phyloP scores from a whole-genome alignment of 2,888 invertebrate genomes.

The Panorpa germanica region DNA sequence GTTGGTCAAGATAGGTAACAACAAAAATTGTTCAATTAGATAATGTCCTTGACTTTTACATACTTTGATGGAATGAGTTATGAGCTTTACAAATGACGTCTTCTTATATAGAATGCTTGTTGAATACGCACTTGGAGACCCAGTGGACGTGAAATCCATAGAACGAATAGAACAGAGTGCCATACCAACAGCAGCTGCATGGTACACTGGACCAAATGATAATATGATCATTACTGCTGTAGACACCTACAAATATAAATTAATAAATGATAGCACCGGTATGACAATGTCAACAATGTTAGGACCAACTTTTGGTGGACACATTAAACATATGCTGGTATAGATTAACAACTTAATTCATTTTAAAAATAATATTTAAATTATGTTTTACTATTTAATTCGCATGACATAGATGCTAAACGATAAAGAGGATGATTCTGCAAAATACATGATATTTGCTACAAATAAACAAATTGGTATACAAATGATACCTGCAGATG shows the following conservation, averaged over 20 bases:
- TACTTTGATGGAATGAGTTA: too few relatives aligned
- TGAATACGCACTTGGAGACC: too few relatives aligned
- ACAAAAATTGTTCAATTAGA: too few relatives aligned
- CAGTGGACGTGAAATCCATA: conserved; percentile 16
- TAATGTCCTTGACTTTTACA: too few relatives aligned
- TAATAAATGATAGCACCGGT: conserved; percentile 28
- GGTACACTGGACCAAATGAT: too few relatives aligned
- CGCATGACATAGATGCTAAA: too few relatives aligned
- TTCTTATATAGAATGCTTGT: too few relatives aligned
- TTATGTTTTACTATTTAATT: too few relatives aligned
- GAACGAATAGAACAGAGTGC: conserved; percentile 32
- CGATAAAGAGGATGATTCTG: conserved; percentile 14
- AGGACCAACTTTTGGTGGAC: conserved; percentile 33
- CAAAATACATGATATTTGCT: conserved; percentile 28
- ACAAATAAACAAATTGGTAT: conserved; percentile 34
- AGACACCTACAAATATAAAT: conserved; percentile 36
- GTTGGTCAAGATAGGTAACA: conserved; percentile 26
- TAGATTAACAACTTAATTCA: too few relatives aligned
- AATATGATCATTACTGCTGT: too few relatives aligned
- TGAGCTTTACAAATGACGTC: too few relatives aligned
- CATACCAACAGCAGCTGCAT: conserved; percentile 21
- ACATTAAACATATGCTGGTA: conserved; percentile 22
- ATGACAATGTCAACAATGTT: conserved; percentile 29
- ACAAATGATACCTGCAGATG: conserved; percentile 33
- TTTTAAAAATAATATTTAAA: too few relatives aligned